Evolutionary conservation across 37 sponge, comb jelly and placozoan species (phyloP).

Genomic region (Bolinopsis microptera): DNA sequence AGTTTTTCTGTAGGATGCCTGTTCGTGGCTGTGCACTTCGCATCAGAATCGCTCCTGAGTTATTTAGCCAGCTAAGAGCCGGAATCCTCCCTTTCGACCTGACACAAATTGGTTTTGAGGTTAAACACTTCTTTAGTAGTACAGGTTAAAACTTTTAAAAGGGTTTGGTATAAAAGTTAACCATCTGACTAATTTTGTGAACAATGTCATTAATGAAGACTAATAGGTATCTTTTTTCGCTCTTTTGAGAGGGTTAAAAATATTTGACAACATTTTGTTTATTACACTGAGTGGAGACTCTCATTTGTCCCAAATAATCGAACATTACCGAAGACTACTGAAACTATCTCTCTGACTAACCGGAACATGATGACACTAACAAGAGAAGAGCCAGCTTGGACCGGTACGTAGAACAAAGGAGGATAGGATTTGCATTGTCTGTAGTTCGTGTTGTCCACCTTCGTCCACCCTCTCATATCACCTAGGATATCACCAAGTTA

Average conservation of each 20-base stretch:
- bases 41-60: constrained; percentile 75
- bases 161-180: too few species aligned
- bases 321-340: too few species aligned
- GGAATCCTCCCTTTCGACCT: constrained; percentile 79
- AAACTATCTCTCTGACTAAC: background rate
- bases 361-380: background rate
- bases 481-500: too few species aligned
- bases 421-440: constrained; percentile 55
- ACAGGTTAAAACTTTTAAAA: too few species aligned
- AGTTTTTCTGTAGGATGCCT: constrained; percentile 75
- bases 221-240: background rate
- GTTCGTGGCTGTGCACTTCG: constrained; percentile 87
- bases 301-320: too few species aligned
- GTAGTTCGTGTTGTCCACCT: constrained; percentile 48
- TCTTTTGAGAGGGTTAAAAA: too few species aligned
- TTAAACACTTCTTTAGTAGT: too few species aligned
- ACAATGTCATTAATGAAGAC: background rate
- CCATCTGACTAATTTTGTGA: background rate
- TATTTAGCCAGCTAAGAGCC: constrained; percentile 83
- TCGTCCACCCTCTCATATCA: constrained; percentile 42
- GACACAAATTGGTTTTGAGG: background rate
- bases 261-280: too few species aligned
- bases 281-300: too few species aligned
- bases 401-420: constrained; percentile 44
- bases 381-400: background rate